A percentile compares a stretch with the other conserved stretches of the same genome.
Conservation (phyloP, 1,140 invertebrate genomes). For the Harpegnathos saltator region DNA sequence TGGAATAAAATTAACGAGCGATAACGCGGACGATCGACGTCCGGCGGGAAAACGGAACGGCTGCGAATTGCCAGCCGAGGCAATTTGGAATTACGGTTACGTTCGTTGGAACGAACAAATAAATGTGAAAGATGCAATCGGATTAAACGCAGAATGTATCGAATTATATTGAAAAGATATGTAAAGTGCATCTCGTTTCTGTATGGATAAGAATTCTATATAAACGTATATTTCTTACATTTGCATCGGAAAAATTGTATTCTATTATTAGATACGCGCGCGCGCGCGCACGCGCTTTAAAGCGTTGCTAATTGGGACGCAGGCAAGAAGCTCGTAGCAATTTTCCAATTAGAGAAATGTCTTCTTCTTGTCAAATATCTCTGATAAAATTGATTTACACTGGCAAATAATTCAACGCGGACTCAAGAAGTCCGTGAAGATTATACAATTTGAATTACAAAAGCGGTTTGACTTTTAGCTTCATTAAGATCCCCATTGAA, state of each 20-base stretch:
- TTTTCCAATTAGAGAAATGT: constrained; percentile 2
- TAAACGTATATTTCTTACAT: neutral
- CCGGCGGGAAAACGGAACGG: neutral
- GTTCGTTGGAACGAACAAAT: too few species aligned
- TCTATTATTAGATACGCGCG: neutral
- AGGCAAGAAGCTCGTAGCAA: neutral
- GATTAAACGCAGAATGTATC: too few species aligned
- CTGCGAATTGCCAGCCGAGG: neutral
- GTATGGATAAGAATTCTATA: too few species aligned
- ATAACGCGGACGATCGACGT: neutral
- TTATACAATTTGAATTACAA: constrained; percentile 23
- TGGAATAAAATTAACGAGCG: neutral
- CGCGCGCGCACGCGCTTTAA: too few species aligned
- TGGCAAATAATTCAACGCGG: neutral
- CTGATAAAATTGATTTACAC: constrained; percentile 3
- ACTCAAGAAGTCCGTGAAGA: neutral
- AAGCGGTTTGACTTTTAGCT: constrained; percentile 38
- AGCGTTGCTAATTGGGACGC: neutral
- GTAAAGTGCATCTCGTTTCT: too few species aligned
- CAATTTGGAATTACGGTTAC: neutral
- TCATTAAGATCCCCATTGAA: constrained; percentile 36
- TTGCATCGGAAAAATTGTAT: neutral
- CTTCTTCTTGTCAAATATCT: neutral
- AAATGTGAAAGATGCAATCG: too few species aligned
- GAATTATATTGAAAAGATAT: too few species aligned